A percentile compares a stretch with the other conserved stretches of the same genome.
Evolutionary conservation across 2,113 vertebrate genomes (phyloP).

Genomic region (Microcebus murinus): DNA sequence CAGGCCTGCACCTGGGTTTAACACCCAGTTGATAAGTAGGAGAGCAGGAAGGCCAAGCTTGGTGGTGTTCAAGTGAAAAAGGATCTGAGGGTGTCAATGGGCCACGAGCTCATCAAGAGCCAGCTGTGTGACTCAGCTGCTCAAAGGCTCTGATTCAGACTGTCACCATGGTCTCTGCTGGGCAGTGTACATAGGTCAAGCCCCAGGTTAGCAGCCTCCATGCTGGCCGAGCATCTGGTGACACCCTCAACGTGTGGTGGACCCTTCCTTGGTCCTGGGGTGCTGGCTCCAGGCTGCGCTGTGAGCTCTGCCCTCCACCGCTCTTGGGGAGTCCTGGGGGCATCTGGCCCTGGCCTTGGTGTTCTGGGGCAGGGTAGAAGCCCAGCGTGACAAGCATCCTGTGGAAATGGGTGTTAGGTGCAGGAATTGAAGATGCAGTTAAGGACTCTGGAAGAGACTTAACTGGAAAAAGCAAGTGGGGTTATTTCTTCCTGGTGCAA

Average conservation of each 20-base stretch:
- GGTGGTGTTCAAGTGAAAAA: background rate
- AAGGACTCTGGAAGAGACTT: background rate
- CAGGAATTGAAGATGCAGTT: too few relatives aligned
- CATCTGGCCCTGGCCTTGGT: rapidly evolving
- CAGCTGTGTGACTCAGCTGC: background rate
- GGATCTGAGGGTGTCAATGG: background rate
- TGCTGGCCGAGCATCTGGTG: too few relatives aligned
- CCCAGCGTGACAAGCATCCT: too few relatives aligned
- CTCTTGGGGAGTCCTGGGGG: background rate
- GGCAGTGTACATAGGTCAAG: background rate
- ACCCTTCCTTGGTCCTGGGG: background rate
- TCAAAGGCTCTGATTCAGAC: background rate
- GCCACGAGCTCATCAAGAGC: background rate
- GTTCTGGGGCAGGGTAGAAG: background rate
- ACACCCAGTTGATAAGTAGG: background rate
- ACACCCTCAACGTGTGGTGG: background rate
- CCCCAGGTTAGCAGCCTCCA: background rate
- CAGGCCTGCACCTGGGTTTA: background rate
- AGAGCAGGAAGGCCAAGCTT: background rate
- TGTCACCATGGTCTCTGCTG: background rate
- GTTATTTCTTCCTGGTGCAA: background rate
- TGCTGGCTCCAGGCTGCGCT: background rate
- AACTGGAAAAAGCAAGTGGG: background rate
- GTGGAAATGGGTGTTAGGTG: background rate
- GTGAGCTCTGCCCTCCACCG: rapidly evolving